Evolutionary conservation across 2,888 invertebrate genomes (phyloP).

Genomic region (Watsonalla cultraria): DNA sequence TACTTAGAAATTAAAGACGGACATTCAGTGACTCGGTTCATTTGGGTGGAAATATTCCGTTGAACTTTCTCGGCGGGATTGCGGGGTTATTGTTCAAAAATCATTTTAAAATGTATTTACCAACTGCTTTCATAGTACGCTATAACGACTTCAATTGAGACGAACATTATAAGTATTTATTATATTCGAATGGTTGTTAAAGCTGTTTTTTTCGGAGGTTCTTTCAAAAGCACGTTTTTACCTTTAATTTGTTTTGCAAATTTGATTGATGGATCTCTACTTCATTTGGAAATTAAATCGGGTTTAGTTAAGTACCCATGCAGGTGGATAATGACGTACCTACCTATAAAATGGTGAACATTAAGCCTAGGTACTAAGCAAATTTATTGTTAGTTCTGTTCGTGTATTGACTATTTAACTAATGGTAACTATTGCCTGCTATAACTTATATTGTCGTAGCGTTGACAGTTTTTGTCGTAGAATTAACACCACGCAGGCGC

Average conservation of each 20-base stretch:
- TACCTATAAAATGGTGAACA: no score
- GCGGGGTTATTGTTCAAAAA: slow-evolving; percentile 2
- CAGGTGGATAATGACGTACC: no score
- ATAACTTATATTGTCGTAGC: background rate
- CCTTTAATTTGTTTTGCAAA: no score
- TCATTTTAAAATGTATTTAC: background rate
- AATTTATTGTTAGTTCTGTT: no score
- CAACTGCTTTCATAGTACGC: background rate
- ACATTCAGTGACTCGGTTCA: slow-evolving; percentile 35
- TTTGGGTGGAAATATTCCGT: slow-evolving; percentile 13
- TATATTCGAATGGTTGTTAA: no score
- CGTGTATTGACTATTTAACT: no score
- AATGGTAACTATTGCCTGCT: background rate
- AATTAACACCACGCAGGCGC: slow-evolving; percentile 23
- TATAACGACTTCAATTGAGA: background rate
- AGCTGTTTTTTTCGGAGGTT: no score
- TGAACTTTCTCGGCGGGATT: slow-evolving; percentile 24
- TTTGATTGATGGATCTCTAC: no score
- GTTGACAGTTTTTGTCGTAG: slow-evolving; percentile 15
- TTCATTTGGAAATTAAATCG: no score
- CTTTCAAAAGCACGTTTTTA: no score
- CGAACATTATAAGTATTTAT: background rate
- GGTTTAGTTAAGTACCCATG: no score
- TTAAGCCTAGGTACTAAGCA: no score
- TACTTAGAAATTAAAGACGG: slow-evolving; percentile 36